Conservation (phyloP, 64 coral and sea anemone genomes). For the Dendrophyllia cribrosa region DNA sequence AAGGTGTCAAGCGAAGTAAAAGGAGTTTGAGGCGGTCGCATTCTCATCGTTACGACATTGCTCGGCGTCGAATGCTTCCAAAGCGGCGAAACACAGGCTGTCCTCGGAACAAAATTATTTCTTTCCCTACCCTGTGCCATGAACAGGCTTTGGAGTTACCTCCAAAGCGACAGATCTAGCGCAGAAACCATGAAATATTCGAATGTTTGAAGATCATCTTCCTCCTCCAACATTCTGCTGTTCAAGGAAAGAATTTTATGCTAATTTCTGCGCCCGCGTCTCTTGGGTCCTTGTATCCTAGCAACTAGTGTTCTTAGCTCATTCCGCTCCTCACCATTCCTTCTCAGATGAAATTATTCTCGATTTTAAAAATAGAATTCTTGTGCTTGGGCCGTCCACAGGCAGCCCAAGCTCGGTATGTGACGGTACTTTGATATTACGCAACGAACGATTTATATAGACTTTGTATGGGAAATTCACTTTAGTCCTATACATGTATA, state of each 20-base stretch:
- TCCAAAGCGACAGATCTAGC: conserved; percentile 30
- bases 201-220: background rate
- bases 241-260: background rate
- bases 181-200: background rate
- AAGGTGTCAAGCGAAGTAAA: conserved; percentile 95
- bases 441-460: too few relatives aligned
- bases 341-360: too few relatives aligned
- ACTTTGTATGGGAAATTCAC: too few relatives aligned
- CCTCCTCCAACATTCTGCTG: background rate
- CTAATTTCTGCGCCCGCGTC: conserved; percentile 44
- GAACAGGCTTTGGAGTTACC: conserved; percentile 59
- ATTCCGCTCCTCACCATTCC: background rate
- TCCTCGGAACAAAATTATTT: conserved; percentile 71
- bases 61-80: conserved; percentile 88
- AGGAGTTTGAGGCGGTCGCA: conserved; percentile 76
- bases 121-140: conserved; percentile 83
- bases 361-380: too few relatives aligned
- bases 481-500: too few relatives aligned
- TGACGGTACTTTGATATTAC: too few relatives aligned
- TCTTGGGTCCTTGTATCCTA: conserved; percentile 63
- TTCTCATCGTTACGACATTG: conserved; percentile 87
- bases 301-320: conserved; percentile 19
- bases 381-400: too few relatives aligned
- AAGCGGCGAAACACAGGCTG: conserved; percentile 72
- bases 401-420: too few relatives aligned